Percentiles rank a stretch among this genome's conserved stretches.
These are phyloP conservation scores for Leptatherina wallacei DNA, from an alignment of 2,797 vertebrate genomes.

Conservation along the genomic window DNA sequence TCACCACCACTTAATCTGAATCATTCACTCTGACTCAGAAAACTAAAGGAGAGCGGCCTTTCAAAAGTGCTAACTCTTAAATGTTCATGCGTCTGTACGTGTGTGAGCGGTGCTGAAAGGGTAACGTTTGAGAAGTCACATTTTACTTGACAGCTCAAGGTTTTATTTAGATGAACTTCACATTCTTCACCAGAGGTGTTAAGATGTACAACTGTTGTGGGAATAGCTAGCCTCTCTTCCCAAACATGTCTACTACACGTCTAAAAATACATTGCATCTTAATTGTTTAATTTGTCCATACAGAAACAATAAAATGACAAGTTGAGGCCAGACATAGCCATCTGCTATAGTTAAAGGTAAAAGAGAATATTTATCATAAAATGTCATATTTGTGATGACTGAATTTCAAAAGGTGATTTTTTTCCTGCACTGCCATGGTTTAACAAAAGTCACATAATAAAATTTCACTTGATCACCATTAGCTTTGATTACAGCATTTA, in stretches of 20 bases:
- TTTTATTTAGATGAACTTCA: background rate
- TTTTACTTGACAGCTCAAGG: background rate
- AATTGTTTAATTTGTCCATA: too few relatives aligned
- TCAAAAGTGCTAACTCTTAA: constrained; percentile 18
- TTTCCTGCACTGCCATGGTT: background rate
- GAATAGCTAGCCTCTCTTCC: background rate
- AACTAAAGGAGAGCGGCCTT: constrained; percentile 25
- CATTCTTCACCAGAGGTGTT: background rate
- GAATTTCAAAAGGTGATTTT: background rate
- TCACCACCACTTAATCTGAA: constrained; percentile 19
- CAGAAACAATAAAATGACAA: background rate
- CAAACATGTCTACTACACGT: background rate
- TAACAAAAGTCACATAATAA: too few relatives aligned
- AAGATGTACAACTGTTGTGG: background rate
- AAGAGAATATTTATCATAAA: background rate
- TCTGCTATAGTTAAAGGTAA: background rate
- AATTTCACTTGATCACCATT: too few relatives aligned
- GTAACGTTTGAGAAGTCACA: background rate
- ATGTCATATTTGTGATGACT: too few relatives aligned
- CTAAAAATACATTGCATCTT: background rate
- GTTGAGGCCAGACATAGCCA: background rate
- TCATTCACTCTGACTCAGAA: constrained; percentile 39
- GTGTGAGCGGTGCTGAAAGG: background rate
- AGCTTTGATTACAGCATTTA: too few relatives aligned
- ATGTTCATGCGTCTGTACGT: background rate